Conservation (phyloP, 2,113 vertebrate species). For the human (Homo sapiens) region DNA sequence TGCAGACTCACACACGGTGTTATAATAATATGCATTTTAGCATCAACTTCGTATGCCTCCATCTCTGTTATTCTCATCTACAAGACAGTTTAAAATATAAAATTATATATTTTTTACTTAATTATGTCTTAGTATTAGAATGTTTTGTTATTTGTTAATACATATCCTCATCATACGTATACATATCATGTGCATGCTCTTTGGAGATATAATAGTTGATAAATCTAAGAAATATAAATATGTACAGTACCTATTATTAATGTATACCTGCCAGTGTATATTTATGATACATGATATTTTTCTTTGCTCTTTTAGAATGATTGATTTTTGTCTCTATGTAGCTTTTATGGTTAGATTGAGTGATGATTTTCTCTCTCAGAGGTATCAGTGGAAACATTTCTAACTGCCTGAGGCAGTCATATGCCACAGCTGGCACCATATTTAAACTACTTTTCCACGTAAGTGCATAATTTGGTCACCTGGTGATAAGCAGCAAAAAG, state of each 20-base stretch:
- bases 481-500: slow-evolving; percentile 63
- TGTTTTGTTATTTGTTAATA: slow-evolving; percentile 23
- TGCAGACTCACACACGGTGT: slow-evolving; percentile 46
- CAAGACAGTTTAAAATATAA: slow-evolving; percentile 33
- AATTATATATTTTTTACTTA: background rate
- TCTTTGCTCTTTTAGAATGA: slow-evolving; percentile 74
- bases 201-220: slow-evolving; percentile 7
- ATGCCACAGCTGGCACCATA: slow-evolving; percentile 60
- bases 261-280: slow-evolving; percentile 51
- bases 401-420: slow-evolving; percentile 62
- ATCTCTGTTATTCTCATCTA: background rate
- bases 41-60: background rate
- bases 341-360: slow-evolving; percentile 70
- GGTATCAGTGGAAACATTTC: slow-evolving; percentile 71
- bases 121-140: slow-evolving; percentile 19
- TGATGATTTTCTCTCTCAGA: slow-evolving; percentile 75
- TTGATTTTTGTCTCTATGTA: slow-evolving; percentile 72
- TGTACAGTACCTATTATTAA: slow-evolving; percentile 50
- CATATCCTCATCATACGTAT: background rate
- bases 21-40: slow-evolving; percentile 46
- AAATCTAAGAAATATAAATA: slow-evolving; percentile 65
- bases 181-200: background rate
- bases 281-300: slow-evolving; percentile 73
- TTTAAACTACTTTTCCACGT: slow-evolving; percentile 56
- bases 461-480: slow-evolving; percentile 73